A percentile compares a stretch with the other conserved stretches of the same genome.
Conservation (phyloP, 2,888 invertebrate species). For the Dasypolia templi region DNA sequence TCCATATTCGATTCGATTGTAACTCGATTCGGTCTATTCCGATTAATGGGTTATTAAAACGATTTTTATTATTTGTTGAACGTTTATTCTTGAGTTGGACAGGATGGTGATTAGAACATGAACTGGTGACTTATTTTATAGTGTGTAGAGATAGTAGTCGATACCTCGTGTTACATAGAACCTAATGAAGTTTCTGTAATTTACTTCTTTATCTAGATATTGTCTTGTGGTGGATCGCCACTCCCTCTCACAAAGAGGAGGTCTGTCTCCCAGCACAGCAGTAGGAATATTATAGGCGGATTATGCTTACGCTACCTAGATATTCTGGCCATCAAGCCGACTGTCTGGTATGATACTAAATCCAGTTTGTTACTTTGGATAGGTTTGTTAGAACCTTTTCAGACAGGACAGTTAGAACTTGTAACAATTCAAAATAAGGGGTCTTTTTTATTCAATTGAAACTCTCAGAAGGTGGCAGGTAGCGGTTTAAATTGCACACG, state of each 20-base stretch:
- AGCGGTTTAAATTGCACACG: neutral
- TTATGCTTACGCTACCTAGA: neutral
- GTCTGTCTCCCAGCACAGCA: too few species aligned
- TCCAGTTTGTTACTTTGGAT: too few species aligned
- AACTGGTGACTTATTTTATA: constrained; percentile 33
- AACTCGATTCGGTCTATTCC: constrained; percentile 63
- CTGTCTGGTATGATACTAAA: neutral
- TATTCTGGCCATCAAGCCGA: too few species aligned
- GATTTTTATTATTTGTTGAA: constrained; percentile 61
- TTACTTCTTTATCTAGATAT: neutral
- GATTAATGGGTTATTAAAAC: constrained; percentile 67
- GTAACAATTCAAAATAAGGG: neutral
- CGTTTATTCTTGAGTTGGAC: constrained; percentile 49
- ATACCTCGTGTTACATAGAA: neutral
- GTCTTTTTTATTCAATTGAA: neutral
- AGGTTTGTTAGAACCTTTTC: neutral
- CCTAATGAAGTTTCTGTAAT: neutral
- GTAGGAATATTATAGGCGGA: too few species aligned
- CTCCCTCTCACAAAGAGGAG: too few species aligned
- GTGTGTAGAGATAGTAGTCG: neutral
- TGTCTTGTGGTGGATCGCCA: neutral
- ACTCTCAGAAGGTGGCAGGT: neutral
- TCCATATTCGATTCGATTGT: constrained; percentile 68
- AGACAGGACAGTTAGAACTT: neutral
- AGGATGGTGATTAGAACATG: constrained; percentile 34